Evolutionary conservation across 2,888 invertebrate genomes (phyloP).

Genomic region (Dendrolimus houi): DNA sequence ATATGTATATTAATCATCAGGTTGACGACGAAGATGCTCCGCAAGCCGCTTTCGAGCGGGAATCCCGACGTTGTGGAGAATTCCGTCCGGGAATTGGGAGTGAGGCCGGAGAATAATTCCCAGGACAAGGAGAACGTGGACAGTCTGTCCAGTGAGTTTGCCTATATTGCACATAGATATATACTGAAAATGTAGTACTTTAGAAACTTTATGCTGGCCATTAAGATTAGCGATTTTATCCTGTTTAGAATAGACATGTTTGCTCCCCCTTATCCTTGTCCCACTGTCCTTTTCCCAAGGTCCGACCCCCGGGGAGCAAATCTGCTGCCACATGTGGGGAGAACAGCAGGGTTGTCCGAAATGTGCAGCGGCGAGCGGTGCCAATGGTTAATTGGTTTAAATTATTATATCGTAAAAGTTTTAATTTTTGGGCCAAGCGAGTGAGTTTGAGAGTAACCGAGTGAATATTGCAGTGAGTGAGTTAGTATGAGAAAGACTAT

Average conservation of each 20-base stretch:
- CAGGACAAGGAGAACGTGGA: slow-evolving; percentile 49
- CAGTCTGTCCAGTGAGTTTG: slow-evolving; percentile 32
- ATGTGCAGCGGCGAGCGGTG: slow-evolving; percentile 45
- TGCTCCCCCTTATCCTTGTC: neutral
- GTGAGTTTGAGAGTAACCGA: no score
- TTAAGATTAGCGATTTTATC: no score
- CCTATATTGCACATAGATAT: no score
- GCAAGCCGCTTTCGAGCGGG: slow-evolving; percentile 26
- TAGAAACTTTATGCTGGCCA: no score
- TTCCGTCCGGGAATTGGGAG: slow-evolving; percentile 46
- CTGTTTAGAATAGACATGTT: no score
- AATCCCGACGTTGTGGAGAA: slow-evolving; percentile 41
- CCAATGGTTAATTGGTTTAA: slow-evolving; percentile 31
- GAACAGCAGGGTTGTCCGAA: slow-evolving; percentile 19
- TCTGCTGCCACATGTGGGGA: slow-evolving; percentile 20
- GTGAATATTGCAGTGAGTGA: no score
- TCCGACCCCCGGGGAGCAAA: slow-evolving; percentile 7
- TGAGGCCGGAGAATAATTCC: slow-evolving; percentile 22
- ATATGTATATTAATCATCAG: slow-evolving; percentile 16
- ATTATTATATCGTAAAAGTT: no score
- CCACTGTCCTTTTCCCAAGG: slow-evolving; percentile 1
- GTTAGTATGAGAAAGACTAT: no score
- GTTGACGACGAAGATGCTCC: slow-evolving; percentile 56
- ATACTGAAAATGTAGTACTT: no score
- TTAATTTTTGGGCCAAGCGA: no score